Evolutionary conservation across 2,888 invertebrate genomes (phyloP), one percentile per base, ranked within the genome.

Genomic region (Drosophila greeni): DNA sequence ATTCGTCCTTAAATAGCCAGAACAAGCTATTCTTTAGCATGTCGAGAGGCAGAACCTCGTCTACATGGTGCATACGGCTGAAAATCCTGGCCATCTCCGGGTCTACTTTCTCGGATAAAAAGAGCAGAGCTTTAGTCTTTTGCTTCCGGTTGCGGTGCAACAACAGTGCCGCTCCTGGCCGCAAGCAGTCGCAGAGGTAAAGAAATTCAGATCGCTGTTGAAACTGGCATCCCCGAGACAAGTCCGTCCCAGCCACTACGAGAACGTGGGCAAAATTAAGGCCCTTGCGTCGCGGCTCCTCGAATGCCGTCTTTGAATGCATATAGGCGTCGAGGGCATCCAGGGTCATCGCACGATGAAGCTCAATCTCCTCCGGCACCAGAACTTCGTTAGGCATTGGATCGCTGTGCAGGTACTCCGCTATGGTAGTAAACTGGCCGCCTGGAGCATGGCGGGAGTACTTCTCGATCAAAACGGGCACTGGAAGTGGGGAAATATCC

Each of bases 181-280:
- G 16, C 24, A 68, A 55, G 34, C 81, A 78, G 16, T 81, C 73
- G 42, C 81, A 81, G 0, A 78, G 56, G 26, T 78, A 77, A 2
- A 60, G 58, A 24, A 78, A 75, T 20, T 78, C 71, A 1, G 66
- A 53, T 9, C 45, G 33, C 39, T 78, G 77, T 0, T 48, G 40
- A 1, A 80, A 71, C 0, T 59, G 55, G n/a, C 12, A 29, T 3
- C 60, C 60, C 1, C 23, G 14, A 0, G n/a, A 9, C 3, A 43
- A 37, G 0, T 60, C 31, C 0, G 68, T 62, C 1, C 76, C 80
- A 5, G 71, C 55, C 7, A 76, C 29, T 18, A 76, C 53, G 7
- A 76, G 57, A 0, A 73, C 48, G 43, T 79, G 80, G 4, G 55
- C 59, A 12, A 56, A 49, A 23, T 60, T 49, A 0, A 51, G 66